Evolutionary conservation across 2,797 vertebrate species (phyloP).

Genomic region (Lacerta agilis): DNA sequence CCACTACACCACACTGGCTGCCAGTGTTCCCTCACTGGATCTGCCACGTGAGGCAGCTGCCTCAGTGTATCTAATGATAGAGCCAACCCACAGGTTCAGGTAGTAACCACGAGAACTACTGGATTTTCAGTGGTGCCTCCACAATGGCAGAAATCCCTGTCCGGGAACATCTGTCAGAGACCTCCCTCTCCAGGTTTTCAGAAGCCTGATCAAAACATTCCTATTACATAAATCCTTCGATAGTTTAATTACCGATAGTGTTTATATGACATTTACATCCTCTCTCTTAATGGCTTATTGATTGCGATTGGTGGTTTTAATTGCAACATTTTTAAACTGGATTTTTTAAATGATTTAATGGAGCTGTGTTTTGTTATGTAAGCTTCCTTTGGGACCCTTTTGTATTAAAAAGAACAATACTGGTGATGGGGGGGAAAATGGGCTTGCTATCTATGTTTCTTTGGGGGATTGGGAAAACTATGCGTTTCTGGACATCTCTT

Average conservation of each 20-base stretch:
- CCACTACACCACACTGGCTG: too few species aligned
- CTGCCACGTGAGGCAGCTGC: not conserved
- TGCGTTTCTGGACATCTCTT: not conserved
- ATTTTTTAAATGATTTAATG: not conserved
- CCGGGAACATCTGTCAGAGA: not conserved
- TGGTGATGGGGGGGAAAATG: not conserved
- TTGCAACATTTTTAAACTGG: not conserved
- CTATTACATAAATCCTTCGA: not conserved
- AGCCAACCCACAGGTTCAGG: not conserved
- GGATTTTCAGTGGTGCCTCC: not conserved
- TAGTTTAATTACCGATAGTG: not conserved
- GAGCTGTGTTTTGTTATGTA: not conserved
- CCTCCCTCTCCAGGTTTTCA: not conserved
- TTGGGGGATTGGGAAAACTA: not conserved
- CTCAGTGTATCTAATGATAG: not conserved
- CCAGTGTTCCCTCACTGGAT: too few species aligned
- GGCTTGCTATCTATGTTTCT: not conserved
- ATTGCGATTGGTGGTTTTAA: not conserved
- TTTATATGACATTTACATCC: not conserved
- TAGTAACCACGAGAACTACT: not conserved
- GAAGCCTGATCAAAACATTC: not conserved
- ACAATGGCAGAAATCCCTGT: not conserved
- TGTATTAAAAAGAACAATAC: not conserved
- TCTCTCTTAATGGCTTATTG: not conserved
- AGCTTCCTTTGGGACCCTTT: not conserved